These are phyloP conservation scores for Tigriopus japonicus DNA, from an alignment of 1,140 invertebrate genomes.

Conservation along the genomic window DNA sequence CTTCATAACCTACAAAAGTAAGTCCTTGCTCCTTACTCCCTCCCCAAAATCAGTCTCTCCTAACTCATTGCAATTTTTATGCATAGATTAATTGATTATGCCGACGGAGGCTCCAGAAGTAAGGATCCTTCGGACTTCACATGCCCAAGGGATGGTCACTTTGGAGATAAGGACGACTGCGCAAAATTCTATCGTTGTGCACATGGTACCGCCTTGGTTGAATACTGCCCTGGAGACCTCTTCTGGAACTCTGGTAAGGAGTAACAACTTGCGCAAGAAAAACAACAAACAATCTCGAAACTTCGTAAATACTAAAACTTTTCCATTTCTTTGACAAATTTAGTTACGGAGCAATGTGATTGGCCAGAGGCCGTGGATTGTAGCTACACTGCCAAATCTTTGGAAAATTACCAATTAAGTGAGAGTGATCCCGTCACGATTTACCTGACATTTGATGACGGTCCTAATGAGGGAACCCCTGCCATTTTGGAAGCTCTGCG, in stretches of 20 bases:
- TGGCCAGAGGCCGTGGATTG: slow-evolving; percentile 18
- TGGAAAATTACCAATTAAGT: too few species aligned
- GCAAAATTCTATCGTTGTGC: background rate
- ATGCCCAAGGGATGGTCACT: background rate
- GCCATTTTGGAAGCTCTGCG: background rate
- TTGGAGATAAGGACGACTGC: background rate
- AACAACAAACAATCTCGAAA: background rate
- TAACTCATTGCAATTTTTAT: background rate
- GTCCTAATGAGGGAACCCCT: slow-evolving; percentile 10
- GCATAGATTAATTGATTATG: background rate
- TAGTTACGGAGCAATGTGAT: background rate
- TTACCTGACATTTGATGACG: slow-evolving; percentile 14
- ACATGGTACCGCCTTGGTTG: background rate
- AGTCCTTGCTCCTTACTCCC: background rate
- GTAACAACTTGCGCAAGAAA: background rate
- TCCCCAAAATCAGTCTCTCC: background rate
- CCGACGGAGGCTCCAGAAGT: background rate
- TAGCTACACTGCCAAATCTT: too few species aligned
- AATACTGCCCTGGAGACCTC: background rate
- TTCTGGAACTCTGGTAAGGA: background rate
- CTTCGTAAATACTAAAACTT: background rate
- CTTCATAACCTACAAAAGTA: background rate
- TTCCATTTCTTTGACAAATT: too few species aligned
- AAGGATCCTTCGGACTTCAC: background rate
- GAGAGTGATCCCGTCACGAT: background rate